A percentile compares a stretch with the other conserved stretches of the same genome.
phyloP scores from a whole-genome alignment of 2,113 vertebrate genomes.

The Thermophis baileyi region DNA sequence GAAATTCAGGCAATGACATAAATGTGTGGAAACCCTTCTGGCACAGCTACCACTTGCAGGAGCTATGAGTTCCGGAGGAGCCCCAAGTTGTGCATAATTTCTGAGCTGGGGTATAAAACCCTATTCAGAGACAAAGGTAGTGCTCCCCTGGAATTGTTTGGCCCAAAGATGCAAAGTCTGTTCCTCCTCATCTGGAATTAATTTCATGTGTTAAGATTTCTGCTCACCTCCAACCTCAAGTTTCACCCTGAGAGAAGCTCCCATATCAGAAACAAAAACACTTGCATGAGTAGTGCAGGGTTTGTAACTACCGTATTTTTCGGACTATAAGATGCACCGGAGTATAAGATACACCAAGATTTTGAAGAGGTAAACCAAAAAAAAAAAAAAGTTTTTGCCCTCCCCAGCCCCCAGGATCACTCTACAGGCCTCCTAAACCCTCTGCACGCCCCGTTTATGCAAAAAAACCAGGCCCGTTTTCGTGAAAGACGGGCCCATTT shows the following conservation, averaged over 20 bases:
- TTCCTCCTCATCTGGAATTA: not conserved
- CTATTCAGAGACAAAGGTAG: not conserved
- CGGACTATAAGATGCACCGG: no score
- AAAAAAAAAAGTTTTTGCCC: no score
- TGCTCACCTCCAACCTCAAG: not conserved
- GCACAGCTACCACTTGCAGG: not conserved
- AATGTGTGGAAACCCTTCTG: not conserved
- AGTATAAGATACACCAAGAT: no score
- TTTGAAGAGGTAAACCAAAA: no score
- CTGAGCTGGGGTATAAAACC: not conserved
- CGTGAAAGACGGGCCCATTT: no score
- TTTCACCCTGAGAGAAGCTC: not conserved
- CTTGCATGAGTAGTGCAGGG: not conserved
- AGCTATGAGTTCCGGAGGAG: not conserved
- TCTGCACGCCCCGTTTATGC: no score
- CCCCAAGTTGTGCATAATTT: not conserved
- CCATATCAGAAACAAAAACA: not conserved
- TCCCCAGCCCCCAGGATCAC: no score
- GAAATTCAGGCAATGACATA: not conserved
- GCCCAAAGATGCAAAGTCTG: not conserved
- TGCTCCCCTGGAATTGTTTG: not conserved
- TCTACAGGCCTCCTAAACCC: no score
- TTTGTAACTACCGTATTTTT: no score
- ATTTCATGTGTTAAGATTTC: not conserved
- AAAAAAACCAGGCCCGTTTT: no score